A percentile compares a stretch with the other conserved stretches of the same genome.
These are phyloP conservation scores for Geophilus truncorum DNA, from an alignment of 2,888 invertebrate species.

Conservation along the genomic window DNA sequence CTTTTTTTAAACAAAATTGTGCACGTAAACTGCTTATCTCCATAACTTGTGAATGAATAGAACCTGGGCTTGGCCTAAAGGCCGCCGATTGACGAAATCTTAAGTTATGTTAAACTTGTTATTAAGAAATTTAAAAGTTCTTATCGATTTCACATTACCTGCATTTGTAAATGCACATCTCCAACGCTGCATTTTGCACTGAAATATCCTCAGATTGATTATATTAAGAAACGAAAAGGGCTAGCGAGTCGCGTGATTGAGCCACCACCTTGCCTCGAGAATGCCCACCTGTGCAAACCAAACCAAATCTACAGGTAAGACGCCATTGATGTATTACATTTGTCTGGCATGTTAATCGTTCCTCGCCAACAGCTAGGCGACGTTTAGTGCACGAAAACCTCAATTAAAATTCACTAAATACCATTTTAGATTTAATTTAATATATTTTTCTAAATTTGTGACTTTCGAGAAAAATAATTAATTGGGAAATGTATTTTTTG, in stretches of 20 bases:
- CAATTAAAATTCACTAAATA: too few relatives aligned
- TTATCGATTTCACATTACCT: background rate
- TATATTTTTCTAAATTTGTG: too few relatives aligned
- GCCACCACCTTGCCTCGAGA: constrained; percentile 13
- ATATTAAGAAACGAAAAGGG: background rate
- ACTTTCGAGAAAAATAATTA: too few relatives aligned
- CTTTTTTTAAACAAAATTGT: too few relatives aligned
- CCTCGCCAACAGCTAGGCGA: background rate
- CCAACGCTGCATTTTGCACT: background rate
- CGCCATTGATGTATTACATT: background rate
- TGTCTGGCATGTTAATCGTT: background rate
- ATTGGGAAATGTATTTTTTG: background rate
- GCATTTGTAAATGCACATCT: background rate
- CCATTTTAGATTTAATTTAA: too few relatives aligned
- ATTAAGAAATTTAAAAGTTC: background rate
- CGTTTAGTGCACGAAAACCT: too few relatives aligned
- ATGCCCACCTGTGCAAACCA: constrained; percentile 18
- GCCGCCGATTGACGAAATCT: background rate
- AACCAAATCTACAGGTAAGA: background rate
- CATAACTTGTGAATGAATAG: background rate
- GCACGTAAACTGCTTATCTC: too few relatives aligned
- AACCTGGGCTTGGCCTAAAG: background rate
- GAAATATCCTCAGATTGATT: background rate
- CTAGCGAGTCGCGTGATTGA: background rate
- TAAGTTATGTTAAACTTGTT: background rate